These are phyloP conservation scores for Cryptoprocta ferox DNA, from an alignment of 2,797 vertebrate species.

Conservation along the genomic window DNA sequence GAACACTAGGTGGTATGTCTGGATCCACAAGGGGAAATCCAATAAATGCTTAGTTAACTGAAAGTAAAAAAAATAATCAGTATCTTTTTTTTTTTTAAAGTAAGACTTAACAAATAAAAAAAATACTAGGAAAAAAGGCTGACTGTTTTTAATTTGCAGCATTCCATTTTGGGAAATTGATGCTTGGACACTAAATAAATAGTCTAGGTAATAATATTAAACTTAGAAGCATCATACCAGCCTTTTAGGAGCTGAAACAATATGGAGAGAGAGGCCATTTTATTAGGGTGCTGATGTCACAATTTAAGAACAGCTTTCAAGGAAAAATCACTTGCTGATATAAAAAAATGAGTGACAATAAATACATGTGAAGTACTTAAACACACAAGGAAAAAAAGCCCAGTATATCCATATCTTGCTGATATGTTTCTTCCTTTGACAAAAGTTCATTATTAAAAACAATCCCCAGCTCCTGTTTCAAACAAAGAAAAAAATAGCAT, in stretches of 20 bases:
- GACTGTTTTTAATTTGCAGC: background rate
- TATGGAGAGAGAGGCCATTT: background rate
- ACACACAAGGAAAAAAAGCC: background rate
- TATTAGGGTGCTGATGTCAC: background rate
- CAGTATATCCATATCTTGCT: background rate
- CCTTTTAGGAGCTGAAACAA: background rate
- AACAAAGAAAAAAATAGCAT: background rate
- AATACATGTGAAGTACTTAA: background rate
- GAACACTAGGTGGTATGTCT: background rate
- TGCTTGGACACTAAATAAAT: background rate
- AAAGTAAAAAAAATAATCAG: constrained; percentile 1
- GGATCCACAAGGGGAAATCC: background rate
- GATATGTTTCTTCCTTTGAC: background rate
- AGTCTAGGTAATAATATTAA: background rate
- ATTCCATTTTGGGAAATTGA: constrained; percentile 30
- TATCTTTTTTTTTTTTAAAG: background rate
- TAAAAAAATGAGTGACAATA: background rate
- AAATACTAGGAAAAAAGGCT: background rate
- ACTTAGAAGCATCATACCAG: background rate
- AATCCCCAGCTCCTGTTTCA: background rate
- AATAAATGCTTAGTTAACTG: background rate
- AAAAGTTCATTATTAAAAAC: background rate
- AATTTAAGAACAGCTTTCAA: constrained; percentile 11
- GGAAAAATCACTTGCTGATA: background rate
- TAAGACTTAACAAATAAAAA: constrained; percentile 20